Conservation (phyloP, 2,888 invertebrate species). For the Palloptera scutellata region DNA sequence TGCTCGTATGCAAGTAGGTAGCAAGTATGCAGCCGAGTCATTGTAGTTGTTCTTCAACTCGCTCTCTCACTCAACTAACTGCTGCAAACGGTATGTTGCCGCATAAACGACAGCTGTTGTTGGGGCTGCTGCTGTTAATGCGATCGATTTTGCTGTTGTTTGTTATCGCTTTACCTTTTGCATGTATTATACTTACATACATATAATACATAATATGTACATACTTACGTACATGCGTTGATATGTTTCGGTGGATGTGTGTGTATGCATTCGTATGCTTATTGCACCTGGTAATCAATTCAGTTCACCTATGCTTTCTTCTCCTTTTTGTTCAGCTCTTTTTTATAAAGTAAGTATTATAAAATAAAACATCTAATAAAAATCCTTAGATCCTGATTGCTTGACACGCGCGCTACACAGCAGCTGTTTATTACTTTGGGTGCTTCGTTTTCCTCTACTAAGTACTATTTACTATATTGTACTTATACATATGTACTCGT, state of each 20-base stretch:
- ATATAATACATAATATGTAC: conserved; percentile 29
- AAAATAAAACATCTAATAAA: not conserved
- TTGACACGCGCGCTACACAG: conserved; percentile 10
- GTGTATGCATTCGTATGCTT: conserved; percentile 41
- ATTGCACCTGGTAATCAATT: conserved; percentile 60
- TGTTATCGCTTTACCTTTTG: conserved; percentile 30
- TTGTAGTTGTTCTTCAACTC: not conserved
- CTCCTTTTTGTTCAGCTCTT: no score
- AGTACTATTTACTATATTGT: conserved; percentile 3
- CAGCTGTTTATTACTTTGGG: conserved; percentile 14
- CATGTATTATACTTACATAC: conserved; percentile 18
- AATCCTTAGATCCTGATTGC: conserved; percentile 3
- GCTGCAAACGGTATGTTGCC: not conserved
- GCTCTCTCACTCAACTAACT: not conserved
- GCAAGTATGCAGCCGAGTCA: not conserved
- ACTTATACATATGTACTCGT: not conserved
- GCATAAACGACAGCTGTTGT: conserved; percentile 42
- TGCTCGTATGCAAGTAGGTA: not conserved
- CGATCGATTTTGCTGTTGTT: conserved; percentile 35
- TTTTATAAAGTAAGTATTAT: no score
- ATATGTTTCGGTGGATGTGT: conserved; percentile 7
- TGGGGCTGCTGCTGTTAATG: conserved; percentile 33
- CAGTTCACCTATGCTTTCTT: conserved; percentile 32
- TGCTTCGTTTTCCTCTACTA: conserved; percentile 1
- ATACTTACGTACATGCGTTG: conserved; percentile 22